These are phyloP conservation scores for Epinotia nisella DNA, from an alignment of 2,888 invertebrate species.

Conservation along the genomic window DNA sequence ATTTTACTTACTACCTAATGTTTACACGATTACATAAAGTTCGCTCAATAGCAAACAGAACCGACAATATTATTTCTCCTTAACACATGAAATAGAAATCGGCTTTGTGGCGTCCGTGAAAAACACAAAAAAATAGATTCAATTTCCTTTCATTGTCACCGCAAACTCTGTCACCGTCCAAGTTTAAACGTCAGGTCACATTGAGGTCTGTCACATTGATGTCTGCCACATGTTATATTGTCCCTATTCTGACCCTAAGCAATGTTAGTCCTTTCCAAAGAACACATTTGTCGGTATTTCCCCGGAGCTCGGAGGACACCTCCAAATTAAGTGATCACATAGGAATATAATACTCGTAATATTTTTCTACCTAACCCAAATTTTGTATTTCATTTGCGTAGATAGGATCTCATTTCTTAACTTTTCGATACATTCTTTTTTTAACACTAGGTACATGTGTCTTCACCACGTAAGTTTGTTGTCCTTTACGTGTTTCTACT, in stretches of 20 bases:
- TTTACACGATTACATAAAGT: too few species aligned
- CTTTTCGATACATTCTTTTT: neutral
- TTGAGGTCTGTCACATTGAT: neutral
- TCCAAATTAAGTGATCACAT: neutral
- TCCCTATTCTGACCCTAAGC: neutral
- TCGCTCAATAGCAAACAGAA: too few species aligned
- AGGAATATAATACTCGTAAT: neutral
- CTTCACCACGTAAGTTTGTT: too few species aligned
- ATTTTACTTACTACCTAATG: too few species aligned
- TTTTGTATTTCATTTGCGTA: neutral
- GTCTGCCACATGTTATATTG: neutral
- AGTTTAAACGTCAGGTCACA: neutral
- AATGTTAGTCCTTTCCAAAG: neutral
- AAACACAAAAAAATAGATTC: too few species aligned
- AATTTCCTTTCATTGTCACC: too few species aligned
- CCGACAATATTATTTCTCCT: too few species aligned
- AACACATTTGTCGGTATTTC: constrained; percentile 15
- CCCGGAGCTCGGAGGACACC: constrained; percentile 1
- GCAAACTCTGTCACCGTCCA: neutral
- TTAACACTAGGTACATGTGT: too few species aligned
- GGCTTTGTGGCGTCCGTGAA: too few species aligned
- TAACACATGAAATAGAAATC: too few species aligned
- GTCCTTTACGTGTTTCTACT: too few species aligned
- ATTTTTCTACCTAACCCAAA: neutral
- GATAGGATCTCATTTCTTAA: neutral